A percentile compares a stretch with the other conserved stretches of the same genome.
phyloP scores from a whole-genome alignment of 2,797 vertebrate species.

The Cichlasoma orientale region DNA sequence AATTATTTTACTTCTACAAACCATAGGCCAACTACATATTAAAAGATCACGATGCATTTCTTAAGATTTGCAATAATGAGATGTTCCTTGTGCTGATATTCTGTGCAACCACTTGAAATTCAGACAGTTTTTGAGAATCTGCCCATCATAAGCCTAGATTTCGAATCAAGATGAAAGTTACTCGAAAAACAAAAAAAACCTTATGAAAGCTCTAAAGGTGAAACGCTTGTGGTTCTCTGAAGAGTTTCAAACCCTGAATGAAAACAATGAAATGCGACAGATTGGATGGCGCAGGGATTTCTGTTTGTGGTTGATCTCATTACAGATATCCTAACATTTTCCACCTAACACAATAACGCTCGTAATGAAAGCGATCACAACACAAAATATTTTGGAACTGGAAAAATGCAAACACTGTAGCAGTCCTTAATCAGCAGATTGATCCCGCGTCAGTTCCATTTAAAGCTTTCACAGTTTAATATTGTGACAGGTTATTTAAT shows the following conservation, averaged over 20 bases:
- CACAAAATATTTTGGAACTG: neutral
- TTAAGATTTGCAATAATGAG: too few relatives aligned
- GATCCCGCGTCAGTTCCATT: neutral
- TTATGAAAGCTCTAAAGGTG: too few relatives aligned
- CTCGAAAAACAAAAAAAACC: too few relatives aligned
- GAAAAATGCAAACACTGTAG: neutral
- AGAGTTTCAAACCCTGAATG: too few relatives aligned
- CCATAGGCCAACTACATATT: neutral
- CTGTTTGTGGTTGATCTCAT: neutral
- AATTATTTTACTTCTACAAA: neutral
- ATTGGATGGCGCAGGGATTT: fast-evolving
- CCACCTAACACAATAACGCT: neutral
- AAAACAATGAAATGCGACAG: neutral
- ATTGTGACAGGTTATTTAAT: neutral
- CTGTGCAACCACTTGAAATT: too few relatives aligned
- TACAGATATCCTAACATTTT: neutral
- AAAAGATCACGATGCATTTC: neutral
- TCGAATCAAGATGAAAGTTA: too few relatives aligned
- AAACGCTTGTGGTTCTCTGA: too few relatives aligned
- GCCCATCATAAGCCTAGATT: too few relatives aligned
- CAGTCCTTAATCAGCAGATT: neutral
- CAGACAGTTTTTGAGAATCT: too few relatives aligned
- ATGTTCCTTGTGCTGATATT: too few relatives aligned
- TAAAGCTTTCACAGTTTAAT: neutral
- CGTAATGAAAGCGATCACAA: neutral